These are phyloP conservation scores for Mormyrops boulengeri DNA, from an alignment of 2,797 vertebrate genomes.

Conservation along the genomic window DNA sequence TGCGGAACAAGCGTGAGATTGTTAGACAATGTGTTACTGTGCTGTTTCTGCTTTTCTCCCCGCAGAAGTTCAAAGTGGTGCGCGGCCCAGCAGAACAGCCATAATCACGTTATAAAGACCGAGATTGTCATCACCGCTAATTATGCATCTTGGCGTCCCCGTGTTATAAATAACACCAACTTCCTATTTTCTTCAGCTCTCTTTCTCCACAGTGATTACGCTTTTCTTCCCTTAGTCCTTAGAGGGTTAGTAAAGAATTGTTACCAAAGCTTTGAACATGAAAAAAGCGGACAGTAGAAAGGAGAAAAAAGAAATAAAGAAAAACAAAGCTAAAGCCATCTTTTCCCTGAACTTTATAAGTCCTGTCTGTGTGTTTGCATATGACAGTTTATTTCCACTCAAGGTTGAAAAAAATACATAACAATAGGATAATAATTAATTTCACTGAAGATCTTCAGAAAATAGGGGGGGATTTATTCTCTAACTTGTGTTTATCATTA, in stretches of 20 bases:
- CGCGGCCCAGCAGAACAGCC: not conserved
- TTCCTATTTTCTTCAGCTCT: conserved; percentile 36
- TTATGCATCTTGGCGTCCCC: conserved; percentile 22
- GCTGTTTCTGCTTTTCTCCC: not conserved
- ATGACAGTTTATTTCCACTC: conserved; percentile 14
- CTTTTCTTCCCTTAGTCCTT: conserved; percentile 29
- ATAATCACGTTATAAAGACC: conserved; percentile 56
- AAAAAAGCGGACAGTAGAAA: conserved; percentile 42
- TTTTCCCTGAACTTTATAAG: not conserved
- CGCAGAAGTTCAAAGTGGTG: not conserved
- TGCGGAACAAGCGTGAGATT: conserved; percentile 19
- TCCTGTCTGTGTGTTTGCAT: not conserved
- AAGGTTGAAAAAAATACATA: not conserved
- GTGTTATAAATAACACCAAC: conserved; percentile 20
- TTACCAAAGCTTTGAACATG: conserved; percentile 64
- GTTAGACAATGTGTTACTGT: conserved; percentile 10
- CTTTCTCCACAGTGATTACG: conserved; percentile 55
- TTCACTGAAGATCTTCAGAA: not conserved
- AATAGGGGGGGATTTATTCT: not conserved
- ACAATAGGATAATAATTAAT: not conserved
- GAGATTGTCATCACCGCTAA: conserved; percentile 44
- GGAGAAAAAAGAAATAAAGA: not conserved
- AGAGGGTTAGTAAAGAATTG: conserved; percentile 48
- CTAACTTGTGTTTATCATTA: not conserved
- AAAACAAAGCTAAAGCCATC: conserved; percentile 36